These are phyloP conservation scores for Pangasius sanitwongsei DNA, from an alignment of 2,797 vertebrate species.

Conservation along the genomic window DNA sequence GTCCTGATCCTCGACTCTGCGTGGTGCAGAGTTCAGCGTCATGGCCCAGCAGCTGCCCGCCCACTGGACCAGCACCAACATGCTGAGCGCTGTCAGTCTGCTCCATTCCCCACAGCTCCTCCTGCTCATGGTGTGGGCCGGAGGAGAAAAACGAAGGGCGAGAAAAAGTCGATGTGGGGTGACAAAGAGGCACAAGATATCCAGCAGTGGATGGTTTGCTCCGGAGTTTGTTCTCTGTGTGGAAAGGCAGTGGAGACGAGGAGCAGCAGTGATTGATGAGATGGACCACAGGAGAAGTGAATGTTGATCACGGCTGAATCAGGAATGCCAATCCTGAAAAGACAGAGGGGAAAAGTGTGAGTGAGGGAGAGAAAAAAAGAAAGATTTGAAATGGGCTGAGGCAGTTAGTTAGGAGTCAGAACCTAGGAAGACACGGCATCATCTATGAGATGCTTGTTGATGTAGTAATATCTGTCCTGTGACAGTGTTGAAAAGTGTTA, in stretches of 20 bases:
- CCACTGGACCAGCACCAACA: conserved; percentile 79
- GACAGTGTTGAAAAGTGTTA: neutral
- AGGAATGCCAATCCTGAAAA: conserved; percentile 43
- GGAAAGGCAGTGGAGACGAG: neutral
- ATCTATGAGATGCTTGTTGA: neutral
- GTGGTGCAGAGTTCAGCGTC: conserved; percentile 67
- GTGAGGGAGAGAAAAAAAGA: conserved; percentile 14
- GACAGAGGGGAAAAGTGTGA: conserved; percentile 19
- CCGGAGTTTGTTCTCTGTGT: neutral
- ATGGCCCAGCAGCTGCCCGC: conserved; percentile 77
- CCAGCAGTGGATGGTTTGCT: conserved; percentile 20
- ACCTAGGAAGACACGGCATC: neutral
- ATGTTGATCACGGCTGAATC: conserved; percentile 39
- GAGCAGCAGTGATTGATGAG: conserved; percentile 41
- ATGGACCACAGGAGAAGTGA: conserved; percentile 25
- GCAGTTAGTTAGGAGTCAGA: neutral
- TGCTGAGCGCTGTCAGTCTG: conserved; percentile 72
- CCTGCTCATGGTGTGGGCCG: conserved; percentile 52
- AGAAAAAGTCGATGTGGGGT: conserved; percentile 36
- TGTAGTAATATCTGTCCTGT: neutral
- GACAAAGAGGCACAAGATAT: conserved; percentile 32
- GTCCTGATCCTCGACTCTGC: conserved; percentile 52
- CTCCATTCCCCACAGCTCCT: conserved; percentile 47
- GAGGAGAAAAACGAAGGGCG: conserved; percentile 44
- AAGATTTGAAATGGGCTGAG: neutral